Base-by-base conservation (phyloP, 1,140 invertebrate species). In the Platorchestia sp. region DNA sequence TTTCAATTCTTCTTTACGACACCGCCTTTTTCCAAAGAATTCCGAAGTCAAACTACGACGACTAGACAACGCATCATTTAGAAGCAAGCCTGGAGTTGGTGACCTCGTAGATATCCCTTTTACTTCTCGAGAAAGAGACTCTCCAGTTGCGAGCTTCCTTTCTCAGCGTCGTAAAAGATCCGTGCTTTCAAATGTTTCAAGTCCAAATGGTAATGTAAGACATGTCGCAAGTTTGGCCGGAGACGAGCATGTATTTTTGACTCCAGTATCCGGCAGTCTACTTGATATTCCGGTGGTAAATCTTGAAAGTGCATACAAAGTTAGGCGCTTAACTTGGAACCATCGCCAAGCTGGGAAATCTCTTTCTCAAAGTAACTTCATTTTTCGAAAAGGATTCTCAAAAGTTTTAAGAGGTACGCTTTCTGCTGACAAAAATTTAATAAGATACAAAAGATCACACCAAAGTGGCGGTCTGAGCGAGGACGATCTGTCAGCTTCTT, bases 211-310 rank as follows among this genome's bases (percentile, higher is more conserved):
- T 93, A 93, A 93, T 93, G 91, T 93, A 93, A 93, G 91, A 47
- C 91, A 93, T 45, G 91, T 93, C 91, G 22, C 91, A 93, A 93
- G 91, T 93, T 93, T 93, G 45, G 43, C 91, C 40, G 44, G 91
- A 93, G 91, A 93, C 43, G 91, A 93, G 43, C 43, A 45, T 93
- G 91, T 93, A 93, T 93, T 93, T 93, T 93, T 93, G 91, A 93
- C 91, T 93, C 91, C 91, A 93, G 91, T 44, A 93, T 93, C 91
- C 91, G 91, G 91, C 45, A 93, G 91, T 93, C 91, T 44, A 93
- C 91, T 93, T 93, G 91, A 93, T 93, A 93, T 93, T 93, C 91
- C 91, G 91, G 91, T 93, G 91, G 91, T 93, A 93, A 93, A 93
- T 93, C 91, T 93, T 93, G 45, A 40, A 93, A 93, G 91, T 93